Evolutionary conservation across 2,797 vertebrate species (phyloP).

Genomic region (Hippoglossus hippoglossus): DNA sequence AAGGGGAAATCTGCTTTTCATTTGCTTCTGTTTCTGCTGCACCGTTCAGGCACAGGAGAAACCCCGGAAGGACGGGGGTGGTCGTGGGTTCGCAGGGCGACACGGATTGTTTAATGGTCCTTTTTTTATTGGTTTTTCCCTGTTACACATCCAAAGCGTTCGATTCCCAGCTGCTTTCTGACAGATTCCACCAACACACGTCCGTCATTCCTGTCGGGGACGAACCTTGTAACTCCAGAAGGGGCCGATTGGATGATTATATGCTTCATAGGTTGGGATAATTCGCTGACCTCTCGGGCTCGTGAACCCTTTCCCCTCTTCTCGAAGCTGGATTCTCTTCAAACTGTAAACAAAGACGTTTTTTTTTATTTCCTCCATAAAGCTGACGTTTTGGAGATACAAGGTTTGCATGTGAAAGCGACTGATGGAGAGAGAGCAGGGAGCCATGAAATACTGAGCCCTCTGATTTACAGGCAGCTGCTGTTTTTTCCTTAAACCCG

Average conservation of each 20-base stretch:
- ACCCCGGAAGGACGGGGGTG: not conserved
- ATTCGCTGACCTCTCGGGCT: constrained; percentile 26
- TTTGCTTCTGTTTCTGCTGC: constrained; percentile 37
- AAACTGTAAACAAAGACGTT: constrained; percentile 24
- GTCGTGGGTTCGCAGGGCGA: not conserved
- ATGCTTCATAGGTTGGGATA: constrained; percentile 33
- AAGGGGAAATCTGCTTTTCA: constrained; percentile 45
- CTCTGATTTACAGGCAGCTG: constrained; percentile 32
- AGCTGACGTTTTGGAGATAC: constrained; percentile 40
- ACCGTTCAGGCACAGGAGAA: constrained; percentile 29
- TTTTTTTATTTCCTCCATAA: constrained; percentile 20
- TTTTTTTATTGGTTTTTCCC: too few relatives aligned
- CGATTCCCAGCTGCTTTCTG: constrained; percentile 16
- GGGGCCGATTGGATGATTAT: constrained; percentile 36
- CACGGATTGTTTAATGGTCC: constrained; percentile 12
- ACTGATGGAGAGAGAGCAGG: constrained; percentile 14
- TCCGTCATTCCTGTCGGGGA: constrained; percentile 15
- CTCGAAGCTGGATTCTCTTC: constrained; percentile 31
- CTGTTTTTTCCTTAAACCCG: constrained; percentile 42
- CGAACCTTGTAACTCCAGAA: constrained; percentile 20
- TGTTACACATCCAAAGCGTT: constrained; percentile 8
- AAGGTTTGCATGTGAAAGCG: constrained; percentile 22
- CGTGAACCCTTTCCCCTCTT: constrained; percentile 25
- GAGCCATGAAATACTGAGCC: constrained; percentile 28
- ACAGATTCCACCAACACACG: constrained; percentile 25